Evolutionary conservation across 2,888 invertebrate genomes (phyloP), one percentile per base, ranked within the genome.

Genomic region (Drosophila longiperda): DNA sequence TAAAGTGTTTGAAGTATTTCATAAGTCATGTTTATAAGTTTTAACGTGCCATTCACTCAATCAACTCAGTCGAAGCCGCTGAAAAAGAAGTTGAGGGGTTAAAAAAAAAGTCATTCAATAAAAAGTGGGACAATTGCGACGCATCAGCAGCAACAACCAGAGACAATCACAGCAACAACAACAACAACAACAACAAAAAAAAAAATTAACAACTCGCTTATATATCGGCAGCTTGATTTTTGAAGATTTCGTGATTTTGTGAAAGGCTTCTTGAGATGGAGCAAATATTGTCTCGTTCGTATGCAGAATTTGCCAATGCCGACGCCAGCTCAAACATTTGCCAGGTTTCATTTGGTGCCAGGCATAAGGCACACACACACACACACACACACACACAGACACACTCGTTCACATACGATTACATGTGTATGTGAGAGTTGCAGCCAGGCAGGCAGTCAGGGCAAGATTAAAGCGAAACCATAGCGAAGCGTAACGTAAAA

Each of bases 11-110:
- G 58, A 83, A 86, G 86, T 85, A 90, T 86, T 89, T 86, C 86
- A 86, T 89, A 86, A 86, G 86, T 90, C 88, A 86, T 86, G 86
- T 86, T 86, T 90, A 88, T 90, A 75, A 81, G 83, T 88, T 85
- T 88, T 86, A 86, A 85, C 86, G 83, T 80, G 87, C 89, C 87
- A 90, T 87, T 87, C 87, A 87, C 87, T 87, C 88, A 90, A 87
- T 86, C 89, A 90, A 73, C 58, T 29, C 69, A 66, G 70, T 73
- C 74, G 36, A 40, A 59, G 67, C 26, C 29, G 67, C 65, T 55
- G 45, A 59, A 45, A 54, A 65, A 57, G 49, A 55, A 49, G 50
- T 38, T 26, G 11, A 29, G 20, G 45, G 65, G 29, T 0, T 29
- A 29, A 61, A 71, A 69, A 87, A 89, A 62, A 89, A 86, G 88